Conservation (phyloP, 1,140 invertebrate genomes). For the Teleopsis dalmanni region DNA sequence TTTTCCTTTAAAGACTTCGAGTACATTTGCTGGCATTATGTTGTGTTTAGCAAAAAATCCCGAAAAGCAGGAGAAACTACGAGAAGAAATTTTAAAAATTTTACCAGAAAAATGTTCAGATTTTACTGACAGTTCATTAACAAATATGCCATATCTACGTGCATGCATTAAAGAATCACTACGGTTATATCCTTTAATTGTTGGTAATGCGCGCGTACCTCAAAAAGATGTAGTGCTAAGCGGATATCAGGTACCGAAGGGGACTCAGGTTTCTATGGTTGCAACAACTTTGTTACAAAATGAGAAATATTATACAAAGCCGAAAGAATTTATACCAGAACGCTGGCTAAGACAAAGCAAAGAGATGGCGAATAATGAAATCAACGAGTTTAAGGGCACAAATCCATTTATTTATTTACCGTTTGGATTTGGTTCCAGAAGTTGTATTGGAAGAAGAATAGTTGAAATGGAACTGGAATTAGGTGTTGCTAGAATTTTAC, state of each 20-base stretch:
- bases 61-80: conserved; percentile 58
- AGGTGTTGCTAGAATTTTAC: conserved; percentile 52
- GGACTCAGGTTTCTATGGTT: conserved; percentile 49
- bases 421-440: conserved; percentile 55
- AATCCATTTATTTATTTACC: conserved; percentile 52
- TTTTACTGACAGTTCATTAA: conserved; percentile 50
- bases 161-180: conserved; percentile 60
- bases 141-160: conserved; percentile 54
- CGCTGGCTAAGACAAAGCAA: conserved; percentile 46
- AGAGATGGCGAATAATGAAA: background rate
- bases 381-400: conserved; percentile 34
- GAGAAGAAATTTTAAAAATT: conserved; percentile 52
- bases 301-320: conserved; percentile 45
- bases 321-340: conserved; percentile 52
- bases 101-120: conserved; percentile 45
- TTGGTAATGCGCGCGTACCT: conserved; percentile 47
- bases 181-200: conserved; percentile 48
- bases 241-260: conserved; percentile 55
- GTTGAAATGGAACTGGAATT: conserved; percentile 65
- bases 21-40: conserved; percentile 16
- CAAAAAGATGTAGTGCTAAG: conserved; percentile 50
- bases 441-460: conserved; percentile 56
- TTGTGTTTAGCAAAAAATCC: conserved; percentile 55
- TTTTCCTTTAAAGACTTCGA: conserved; percentile 19
- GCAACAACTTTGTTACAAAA: conserved; percentile 39